Evolutionary conservation across 2,113 vertebrate genomes (phyloP).

Genomic region (Macrotus californicus): DNA sequence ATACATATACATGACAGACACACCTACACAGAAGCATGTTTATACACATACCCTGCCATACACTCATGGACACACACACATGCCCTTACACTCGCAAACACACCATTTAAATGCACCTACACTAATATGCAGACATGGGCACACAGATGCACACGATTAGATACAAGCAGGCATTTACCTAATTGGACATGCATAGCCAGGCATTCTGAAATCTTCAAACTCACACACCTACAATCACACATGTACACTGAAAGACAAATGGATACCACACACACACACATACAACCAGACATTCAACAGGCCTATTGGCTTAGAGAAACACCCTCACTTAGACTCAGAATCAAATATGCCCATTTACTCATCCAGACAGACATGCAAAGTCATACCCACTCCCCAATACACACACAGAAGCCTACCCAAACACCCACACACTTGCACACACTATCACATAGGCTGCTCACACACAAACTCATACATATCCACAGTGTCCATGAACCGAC

Average conservation of each 20-base stretch:
- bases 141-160: constrained; percentile 21
- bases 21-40: background rate
- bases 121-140: background rate
- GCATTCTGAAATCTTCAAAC: constrained; percentile 19
- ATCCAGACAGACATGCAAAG: constrained; percentile 53
- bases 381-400: constrained; percentile 28
- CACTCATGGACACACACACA: background rate
- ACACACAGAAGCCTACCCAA: constrained; percentile 38
- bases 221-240: constrained; percentile 19
- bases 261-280: constrained; percentile 1
- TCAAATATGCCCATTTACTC: constrained; percentile 39
- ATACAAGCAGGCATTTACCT: constrained; percentile 14
- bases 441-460: constrained; percentile 1
- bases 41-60: background rate
- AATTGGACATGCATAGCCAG: background rate
- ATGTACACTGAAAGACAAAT: constrained; percentile 38
- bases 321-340: constrained; percentile 22
- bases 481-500: background rate
- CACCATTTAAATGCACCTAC: constrained; percentile 19
- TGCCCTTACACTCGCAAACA: background rate
- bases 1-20: constrained; percentile 20
- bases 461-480: background rate
- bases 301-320: constrained; percentile 46
- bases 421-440: background rate
- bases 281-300: constrained; percentile 46